Percentiles rank a stretch among this genome's conserved stretches.
phyloP scores from a whole-genome alignment of 2,113 vertebrate genomes.

The Clarias gariepinus region DNA sequence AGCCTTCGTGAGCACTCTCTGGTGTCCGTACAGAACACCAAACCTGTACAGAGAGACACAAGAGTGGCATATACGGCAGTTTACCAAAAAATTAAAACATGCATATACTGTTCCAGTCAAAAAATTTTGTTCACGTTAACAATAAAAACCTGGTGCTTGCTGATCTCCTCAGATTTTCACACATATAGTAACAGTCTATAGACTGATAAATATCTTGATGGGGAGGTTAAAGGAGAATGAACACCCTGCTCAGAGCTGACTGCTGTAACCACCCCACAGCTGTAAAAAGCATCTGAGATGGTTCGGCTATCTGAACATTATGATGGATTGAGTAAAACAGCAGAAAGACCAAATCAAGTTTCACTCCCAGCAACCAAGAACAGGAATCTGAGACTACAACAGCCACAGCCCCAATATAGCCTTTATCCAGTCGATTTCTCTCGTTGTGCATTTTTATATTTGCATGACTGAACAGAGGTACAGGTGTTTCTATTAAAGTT shows the following conservation, averaged over 20 bases:
- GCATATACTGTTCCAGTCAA: too few species aligned
- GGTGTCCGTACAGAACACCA: slow-evolving; percentile 96
- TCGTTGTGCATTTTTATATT: background rate
- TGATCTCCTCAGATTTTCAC: too few species aligned
- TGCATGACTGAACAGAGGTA: background rate
- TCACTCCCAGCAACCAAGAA: background rate
- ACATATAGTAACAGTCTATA: too few species aligned
- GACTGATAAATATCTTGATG: background rate
- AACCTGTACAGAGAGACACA: slow-evolving; percentile 72
- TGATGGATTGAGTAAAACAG: background rate
- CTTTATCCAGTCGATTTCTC: background rate
- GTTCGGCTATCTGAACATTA: background rate
- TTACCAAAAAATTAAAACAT: too few species aligned
- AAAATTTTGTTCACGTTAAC: too few species aligned
- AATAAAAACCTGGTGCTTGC: too few species aligned
- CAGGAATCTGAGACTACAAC: background rate
- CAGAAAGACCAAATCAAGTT: background rate
- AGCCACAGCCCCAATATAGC: background rate
- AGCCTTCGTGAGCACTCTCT: slow-evolving; percentile 94
- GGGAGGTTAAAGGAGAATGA: background rate
- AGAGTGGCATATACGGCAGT: background rate
- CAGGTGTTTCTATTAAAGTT: background rate
- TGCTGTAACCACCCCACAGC: background rate
- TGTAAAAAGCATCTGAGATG: background rate
- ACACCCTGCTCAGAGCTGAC: background rate